Percentiles rank a stretch among this genome's conserved stretches.
phyloP scores from a whole-genome alignment of 2,888 invertebrate genomes.

The Ophraella communa region DNA sequence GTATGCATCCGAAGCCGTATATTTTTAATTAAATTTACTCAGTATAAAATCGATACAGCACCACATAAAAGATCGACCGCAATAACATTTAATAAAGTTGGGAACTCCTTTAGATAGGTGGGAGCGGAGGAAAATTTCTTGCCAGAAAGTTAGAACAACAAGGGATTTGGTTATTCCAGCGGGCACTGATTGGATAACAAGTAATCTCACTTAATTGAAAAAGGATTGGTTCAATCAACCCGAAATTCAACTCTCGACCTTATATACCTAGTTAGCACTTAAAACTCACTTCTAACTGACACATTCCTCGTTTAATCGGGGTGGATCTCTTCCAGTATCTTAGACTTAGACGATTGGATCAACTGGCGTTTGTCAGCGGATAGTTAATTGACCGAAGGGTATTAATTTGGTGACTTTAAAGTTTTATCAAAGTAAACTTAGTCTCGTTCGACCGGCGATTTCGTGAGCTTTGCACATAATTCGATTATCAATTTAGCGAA shows the following conservation, averaged over 20 bases:
- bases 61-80: conserved; percentile 1
- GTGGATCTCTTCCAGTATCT: conserved; percentile 17
- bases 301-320: conserved; percentile 22
- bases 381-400: conserved; percentile 4
- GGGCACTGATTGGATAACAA: conserved; percentile 58
- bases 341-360: conserved; percentile 14
- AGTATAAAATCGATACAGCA: background rate
- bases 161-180: conserved; percentile 51
- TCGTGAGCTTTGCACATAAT: background rate
- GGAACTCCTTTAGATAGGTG: conserved; percentile 2
- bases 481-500: background rate
- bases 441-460: background rate
- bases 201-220: conserved; percentile 60
- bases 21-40: background rate
- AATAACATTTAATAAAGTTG: conserved; percentile 37
- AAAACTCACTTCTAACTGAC: conserved; percentile 35
- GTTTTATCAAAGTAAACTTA: background rate
- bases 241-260: conserved; percentile 45
- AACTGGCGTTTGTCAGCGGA: background rate
- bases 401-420: background rate
- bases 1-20: background rate
- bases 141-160: conserved; percentile 36
- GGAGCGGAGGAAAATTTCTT: conserved; percentile 9
- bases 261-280: conserved; percentile 39
- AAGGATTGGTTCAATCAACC: conserved; percentile 58